Base-by-base conservation (phyloP, 2,888 invertebrate species). In the Drosophila mayaguana region DNA sequence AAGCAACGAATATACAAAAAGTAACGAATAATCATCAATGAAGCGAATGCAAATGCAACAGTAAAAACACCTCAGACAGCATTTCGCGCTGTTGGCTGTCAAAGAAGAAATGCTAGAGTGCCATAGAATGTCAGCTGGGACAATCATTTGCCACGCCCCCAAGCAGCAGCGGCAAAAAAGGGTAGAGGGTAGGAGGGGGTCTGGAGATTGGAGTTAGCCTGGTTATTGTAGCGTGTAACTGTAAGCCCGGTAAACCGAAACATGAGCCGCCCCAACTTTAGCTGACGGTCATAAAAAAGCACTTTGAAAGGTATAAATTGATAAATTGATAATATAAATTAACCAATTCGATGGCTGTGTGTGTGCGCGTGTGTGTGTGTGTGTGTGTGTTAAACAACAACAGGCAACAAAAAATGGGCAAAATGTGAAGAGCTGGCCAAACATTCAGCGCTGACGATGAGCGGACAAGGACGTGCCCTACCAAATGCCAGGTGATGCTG, bases 301-400 rank as follows among this genome's bases (percentile, higher is more conserved):
- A 85, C 83, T 88, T 85, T 88, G 73, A 69, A 88, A 81, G 70
- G 88, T 79, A 88, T 88, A 83, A 85, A 85, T 86, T 85, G 81
- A 85, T 85, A 88, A 85, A 85, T 85, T 88, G 83, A 86, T 88
- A 88, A 85, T 85, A 85, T 85, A 85, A 85, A 88, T 88, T 85
- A 85, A 88, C 86, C 87, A 83, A 88, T 83, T 75, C 87, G 64
- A 78, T 66, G 64, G 55, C 43, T 68, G 62, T 54, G 56, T 54
- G 56, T 59, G 46, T 57, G 51, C 11, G 46, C 55, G 51, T 36
- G 42, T 36, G 61, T 59, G 63, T 81, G 63, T 53, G 6, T 22
- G 43, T 56, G 54, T 71, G 64, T 62, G 55, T 66, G 42, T 43
- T 59, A 18, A 64, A 70, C 75, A 78, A 78, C 66, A 77, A 69